Evolutionary conservation across 1,140 invertebrate species (phyloP).

Genomic region (Papilio xuthus): DNA sequence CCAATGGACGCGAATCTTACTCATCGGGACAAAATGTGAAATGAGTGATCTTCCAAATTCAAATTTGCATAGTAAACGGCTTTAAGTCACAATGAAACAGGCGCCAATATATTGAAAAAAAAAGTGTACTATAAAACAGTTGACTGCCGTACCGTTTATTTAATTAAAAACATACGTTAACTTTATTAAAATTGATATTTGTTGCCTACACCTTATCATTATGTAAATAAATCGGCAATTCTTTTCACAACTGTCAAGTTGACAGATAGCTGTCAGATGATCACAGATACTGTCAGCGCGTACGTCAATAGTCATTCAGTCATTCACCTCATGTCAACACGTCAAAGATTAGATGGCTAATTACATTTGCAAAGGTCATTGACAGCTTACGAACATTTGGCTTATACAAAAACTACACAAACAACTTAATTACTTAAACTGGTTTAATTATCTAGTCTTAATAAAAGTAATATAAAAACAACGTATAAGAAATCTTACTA

Average conservation of each 20-base stretch:
- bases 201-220: not conserved
- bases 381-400: not conserved
- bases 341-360: slow-evolving; percentile 11
- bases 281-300: not conserved
- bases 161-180: not conserved
- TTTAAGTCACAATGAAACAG: not conserved
- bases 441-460: not conserved
- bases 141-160: not conserved
- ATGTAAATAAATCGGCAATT: slow-evolving; percentile 15
- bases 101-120: not conserved
- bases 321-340: not conserved
- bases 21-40: no score
- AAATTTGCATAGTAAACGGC: no score
- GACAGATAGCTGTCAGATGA: not conserved
- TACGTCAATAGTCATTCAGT: not conserved
- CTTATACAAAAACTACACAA: not conserved
- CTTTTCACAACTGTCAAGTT: slow-evolving; percentile 5
- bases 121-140: no score
- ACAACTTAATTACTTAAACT: slow-evolving; percentile 6
- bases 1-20: no score
- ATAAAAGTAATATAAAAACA: not conserved
- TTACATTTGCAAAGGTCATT: slow-evolving; percentile 1
- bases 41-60: no score
- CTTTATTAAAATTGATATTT: not conserved
- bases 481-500: no score